Base-by-base conservation (phyloP, 2,888 invertebrate species). In the Agelastica alni region DNA sequence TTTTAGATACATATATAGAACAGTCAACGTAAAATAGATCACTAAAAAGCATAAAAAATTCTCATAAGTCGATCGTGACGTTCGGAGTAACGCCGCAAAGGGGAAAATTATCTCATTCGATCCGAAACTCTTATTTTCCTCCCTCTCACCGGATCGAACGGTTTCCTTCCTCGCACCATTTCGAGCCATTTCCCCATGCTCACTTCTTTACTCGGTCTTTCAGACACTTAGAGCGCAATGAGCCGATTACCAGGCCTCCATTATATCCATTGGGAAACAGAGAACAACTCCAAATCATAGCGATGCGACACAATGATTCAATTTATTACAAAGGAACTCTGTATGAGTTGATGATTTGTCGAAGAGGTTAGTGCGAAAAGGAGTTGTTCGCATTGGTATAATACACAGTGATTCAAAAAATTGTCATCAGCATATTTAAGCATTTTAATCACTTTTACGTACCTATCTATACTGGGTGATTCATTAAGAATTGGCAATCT, bases 161-260 rank as follows among this genome's bases (percentile, higher is more conserved):
- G 73, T 67, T 74, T 74, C 73, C 73, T 74, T 73, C 73, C 73
- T 72, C 61, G 61, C 66, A 62, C 70, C 71, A 67, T 74, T 74
- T 72, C 73, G 69, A 73, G 67, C 73, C 72, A 74, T 74, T 74
- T 74, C 70, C 73, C 69, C 73, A 71, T 72, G 72, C 73, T 73
- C 73, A 71, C 69, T 72, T 70, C 71, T 72, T 71, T 68, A 67
- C 68, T 67, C 64, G 68, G 67, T 70, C 69, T 70, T 70, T 70
- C 69, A 70, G 68, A 70, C 69, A 70, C 70, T 71, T 65, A 66
- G 65, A 63, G 70, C 71, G 71, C 68, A 71, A 69, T 69, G 71
- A 72, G 71, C 70, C 71, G 71, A 70, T 72, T 70, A 67, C 62
- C 20, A 39, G 59, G 56, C 60, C 60, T 61, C 65, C 68, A 66